phyloP scores from a whole-genome alignment of 2,113 vertebrate species.

The Gyps fulvus region DNA sequence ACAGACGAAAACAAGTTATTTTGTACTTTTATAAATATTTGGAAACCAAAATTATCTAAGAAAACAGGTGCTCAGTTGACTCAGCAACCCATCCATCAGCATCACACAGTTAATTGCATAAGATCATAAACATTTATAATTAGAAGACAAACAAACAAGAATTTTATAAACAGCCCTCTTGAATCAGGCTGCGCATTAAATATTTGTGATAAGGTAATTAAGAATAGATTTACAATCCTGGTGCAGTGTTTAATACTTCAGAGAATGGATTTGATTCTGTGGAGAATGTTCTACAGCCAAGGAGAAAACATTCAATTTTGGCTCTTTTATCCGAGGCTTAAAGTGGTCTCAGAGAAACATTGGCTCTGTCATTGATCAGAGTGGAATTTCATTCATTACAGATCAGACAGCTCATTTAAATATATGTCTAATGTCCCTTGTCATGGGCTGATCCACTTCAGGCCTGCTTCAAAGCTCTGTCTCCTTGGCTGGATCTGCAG shows the following conservation, averaged over 20 bases:
- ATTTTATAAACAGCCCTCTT: slow-evolving; percentile 70
- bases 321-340: slow-evolving; percentile 36
- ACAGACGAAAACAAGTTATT: slow-evolving; percentile 58
- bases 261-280: slow-evolving; percentile 49
- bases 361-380: slow-evolving; percentile 26
- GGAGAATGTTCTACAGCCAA: slow-evolving; percentile 34
- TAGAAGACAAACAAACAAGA: slow-evolving; percentile 67
- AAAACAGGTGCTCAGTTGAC: slow-evolving; percentile 66
- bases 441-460: slow-evolving; percentile 22
- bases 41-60: slow-evolving; percentile 67
- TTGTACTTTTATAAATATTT: slow-evolving; percentile 68
- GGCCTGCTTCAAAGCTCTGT: slow-evolving; percentile 38
- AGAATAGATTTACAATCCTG: slow-evolving; percentile 62
- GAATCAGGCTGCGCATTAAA: slow-evolving; percentile 66
- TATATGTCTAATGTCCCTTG: slow-evolving; percentile 18
- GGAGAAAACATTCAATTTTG: slow-evolving; percentile 19
- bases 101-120: slow-evolving; percentile 72
- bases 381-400: slow-evolving; percentile 40
- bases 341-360: slow-evolving; percentile 27
- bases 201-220: slow-evolving; percentile 72
- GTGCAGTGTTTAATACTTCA: slow-evolving; percentile 32
- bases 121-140: slow-evolving; percentile 70
- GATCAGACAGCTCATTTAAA: slow-evolving; percentile 43
- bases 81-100: slow-evolving; percentile 64
- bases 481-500: neutral